Evolutionary conservation across 1,140 invertebrate species (phyloP), one percentile per base, ranked within the genome.

Genomic region (Papilio polyxenes): DNA sequence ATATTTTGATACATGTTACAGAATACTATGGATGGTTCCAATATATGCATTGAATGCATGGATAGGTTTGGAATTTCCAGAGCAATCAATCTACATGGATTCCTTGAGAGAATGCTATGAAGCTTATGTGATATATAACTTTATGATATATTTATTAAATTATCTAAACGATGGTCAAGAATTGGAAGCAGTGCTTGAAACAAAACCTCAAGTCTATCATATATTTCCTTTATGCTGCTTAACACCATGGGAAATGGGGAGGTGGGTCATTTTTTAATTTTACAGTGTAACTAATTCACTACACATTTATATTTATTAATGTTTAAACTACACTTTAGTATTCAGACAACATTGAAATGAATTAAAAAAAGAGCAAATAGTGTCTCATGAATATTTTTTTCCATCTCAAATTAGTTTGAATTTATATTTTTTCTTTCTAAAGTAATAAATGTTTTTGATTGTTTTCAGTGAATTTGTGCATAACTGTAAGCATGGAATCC

Each of bases 1-100:
- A 49, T 75, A 31, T 51, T 77, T 53, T 77, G 51, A 11, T 72
- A n/a, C 10, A 48, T 86, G 96, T 96, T 86, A 51, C 93, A 98
- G 98, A 91, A 98, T 99, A 94, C 92, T 99, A 86, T 99, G 98
- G 98, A 99, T 99, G 98, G 98, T 99, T 76, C 98, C 98, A 85
- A 98, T 99, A 88, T 99, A 99, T 96, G 98, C 98, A 53, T 91
- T 98, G 13, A 99, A 99, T 96, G 98, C 98, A 84, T 98, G 97
- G 97, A 95, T 98, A 83, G 97, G 97, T 69, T 92, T 98, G 69
- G 95, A 97, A 44, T 97, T 97, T 94, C 98, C 98, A 23, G 95
- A 96, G 86, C 96, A 97, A 84, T 98, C 98, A 23, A 98, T 99
- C 82, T 99, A 99, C 90, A 95, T 99, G 88, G 98, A 99, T 90